Evolutionary conservation across 2,797 vertebrate genomes (phyloP).

Genomic region (Schizopygopsis pylzovi): DNA sequence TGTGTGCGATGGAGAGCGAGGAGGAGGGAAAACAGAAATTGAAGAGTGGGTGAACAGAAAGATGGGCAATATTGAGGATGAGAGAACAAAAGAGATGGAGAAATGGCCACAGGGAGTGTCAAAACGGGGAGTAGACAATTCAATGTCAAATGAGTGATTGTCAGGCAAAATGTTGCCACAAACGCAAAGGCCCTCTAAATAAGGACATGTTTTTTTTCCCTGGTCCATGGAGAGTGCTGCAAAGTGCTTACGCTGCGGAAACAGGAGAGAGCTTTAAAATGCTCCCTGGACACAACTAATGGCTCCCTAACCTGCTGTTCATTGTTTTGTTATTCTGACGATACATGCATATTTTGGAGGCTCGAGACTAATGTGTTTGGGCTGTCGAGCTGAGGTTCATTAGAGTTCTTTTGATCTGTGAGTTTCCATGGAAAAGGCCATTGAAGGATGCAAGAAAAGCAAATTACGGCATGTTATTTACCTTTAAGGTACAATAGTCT

Average conservation of each 20-base stretch:
- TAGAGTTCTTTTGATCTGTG: constrained; percentile 41
- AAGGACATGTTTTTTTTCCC: constrained; percentile 53
- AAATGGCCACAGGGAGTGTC: not conserved
- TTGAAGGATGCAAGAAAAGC: constrained; percentile 8
- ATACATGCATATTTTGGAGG: constrained; percentile 51
- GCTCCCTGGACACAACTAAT: constrained; percentile 61
- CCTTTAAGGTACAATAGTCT: not conserved
- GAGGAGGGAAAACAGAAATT: constrained; percentile 21
- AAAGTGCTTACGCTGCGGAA: constrained; percentile 59
- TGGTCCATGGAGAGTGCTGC: constrained; percentile 42
- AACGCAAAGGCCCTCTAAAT: constrained; percentile 47
- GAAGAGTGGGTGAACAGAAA: constrained; percentile 29
- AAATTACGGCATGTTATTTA: constrained; percentile 22
- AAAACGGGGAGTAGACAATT: constrained; percentile 13
- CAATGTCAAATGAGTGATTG: constrained; percentile 49
- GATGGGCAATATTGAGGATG: not conserved
- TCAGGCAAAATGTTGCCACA: constrained; percentile 51
- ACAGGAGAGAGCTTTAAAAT: constrained; percentile 57
- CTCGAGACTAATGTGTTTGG: constrained; percentile 49
- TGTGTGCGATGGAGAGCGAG: constrained; percentile 15
- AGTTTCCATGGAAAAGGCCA: constrained; percentile 40
- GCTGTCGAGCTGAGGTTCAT: constrained; percentile 51
- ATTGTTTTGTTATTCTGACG: constrained; percentile 56
- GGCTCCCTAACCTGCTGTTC: constrained; percentile 62
- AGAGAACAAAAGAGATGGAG: constrained; percentile 9